These are phyloP conservation scores for Tipula vernalis DNA, from an alignment of 2,888 invertebrate genomes.

Conservation along the genomic window DNA sequence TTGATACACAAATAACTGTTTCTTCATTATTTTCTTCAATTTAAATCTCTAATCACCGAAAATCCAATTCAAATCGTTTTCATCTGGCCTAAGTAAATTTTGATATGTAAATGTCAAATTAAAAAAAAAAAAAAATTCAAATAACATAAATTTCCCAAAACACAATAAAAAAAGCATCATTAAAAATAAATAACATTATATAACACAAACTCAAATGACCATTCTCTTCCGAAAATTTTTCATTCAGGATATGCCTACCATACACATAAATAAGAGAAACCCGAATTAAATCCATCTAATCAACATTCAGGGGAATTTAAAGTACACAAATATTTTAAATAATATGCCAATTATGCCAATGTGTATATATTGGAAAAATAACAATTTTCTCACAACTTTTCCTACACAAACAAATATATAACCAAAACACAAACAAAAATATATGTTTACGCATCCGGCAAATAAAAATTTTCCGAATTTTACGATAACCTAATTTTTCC, in stretches of 20 bases:
- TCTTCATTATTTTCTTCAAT: too few species aligned
- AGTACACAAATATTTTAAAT: background rate
- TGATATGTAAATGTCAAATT: too few species aligned
- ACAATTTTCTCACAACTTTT: background rate
- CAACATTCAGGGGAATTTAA: background rate
- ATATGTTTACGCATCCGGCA: background rate
- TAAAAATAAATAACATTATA: background rate
- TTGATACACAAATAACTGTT: too few species aligned
- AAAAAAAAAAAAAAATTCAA: too few species aligned
- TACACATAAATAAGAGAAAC: background rate
- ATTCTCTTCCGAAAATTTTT: background rate
- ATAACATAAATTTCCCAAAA: background rate
- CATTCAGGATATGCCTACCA: background rate
- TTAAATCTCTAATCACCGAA: too few species aligned
- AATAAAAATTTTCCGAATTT: background rate
- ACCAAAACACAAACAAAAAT: background rate
- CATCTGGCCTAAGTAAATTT: too few species aligned
- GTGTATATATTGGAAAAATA: background rate
- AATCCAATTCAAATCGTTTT: too few species aligned
- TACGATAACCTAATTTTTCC: background rate
- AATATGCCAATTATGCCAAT: background rate
- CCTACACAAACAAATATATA: background rate
- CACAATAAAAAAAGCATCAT: background rate
- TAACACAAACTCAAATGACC: background rate
- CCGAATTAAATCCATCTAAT: background rate